Conservation (phyloP, 2,888 invertebrate genomes). For the Adelphocoris suturalis region DNA sequence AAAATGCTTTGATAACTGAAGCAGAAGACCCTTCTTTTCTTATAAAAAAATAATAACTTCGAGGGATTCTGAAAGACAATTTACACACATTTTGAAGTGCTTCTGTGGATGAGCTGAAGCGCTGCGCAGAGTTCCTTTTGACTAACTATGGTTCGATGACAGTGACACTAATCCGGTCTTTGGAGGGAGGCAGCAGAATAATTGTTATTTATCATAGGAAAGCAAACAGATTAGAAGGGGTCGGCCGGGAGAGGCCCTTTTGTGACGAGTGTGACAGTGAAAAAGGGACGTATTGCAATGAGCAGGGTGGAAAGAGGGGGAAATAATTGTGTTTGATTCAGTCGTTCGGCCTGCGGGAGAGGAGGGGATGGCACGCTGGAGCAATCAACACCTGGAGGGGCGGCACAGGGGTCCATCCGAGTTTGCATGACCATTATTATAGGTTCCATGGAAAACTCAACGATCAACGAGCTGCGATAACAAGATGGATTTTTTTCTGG, state of each 20-base stretch:
- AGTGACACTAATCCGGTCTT: not conserved
- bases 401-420: not conserved
- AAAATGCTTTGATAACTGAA: slow-evolving; percentile 21
- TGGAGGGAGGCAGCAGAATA: slow-evolving; percentile 7
- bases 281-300: not conserved
- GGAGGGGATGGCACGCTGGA: slow-evolving; percentile 29
- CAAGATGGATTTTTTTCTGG: not conserved
- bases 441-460: not conserved
- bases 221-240: slow-evolving; percentile 61
- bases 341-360: not conserved
- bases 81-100: not conserved
- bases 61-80: not conserved
- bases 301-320: not conserved
- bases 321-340: slow-evolving; percentile 61
- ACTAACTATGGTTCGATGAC: not conserved
- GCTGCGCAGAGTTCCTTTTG: not conserved
- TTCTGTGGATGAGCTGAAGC: not conserved
- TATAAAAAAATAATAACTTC: not conserved
- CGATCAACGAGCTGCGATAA: not conserved
- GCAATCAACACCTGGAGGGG: slow-evolving; percentile 52
- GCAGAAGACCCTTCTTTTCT: slow-evolving; percentile 27
- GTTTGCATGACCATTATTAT: not conserved
- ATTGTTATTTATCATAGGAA: slow-evolving; percentile 67
- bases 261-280: not conserved
- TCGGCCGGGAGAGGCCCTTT: not conserved